These are phyloP conservation scores for Chlorodrepanis virens DNA, from an alignment of 2,113 vertebrate genomes.

Conservation along the genomic window DNA sequence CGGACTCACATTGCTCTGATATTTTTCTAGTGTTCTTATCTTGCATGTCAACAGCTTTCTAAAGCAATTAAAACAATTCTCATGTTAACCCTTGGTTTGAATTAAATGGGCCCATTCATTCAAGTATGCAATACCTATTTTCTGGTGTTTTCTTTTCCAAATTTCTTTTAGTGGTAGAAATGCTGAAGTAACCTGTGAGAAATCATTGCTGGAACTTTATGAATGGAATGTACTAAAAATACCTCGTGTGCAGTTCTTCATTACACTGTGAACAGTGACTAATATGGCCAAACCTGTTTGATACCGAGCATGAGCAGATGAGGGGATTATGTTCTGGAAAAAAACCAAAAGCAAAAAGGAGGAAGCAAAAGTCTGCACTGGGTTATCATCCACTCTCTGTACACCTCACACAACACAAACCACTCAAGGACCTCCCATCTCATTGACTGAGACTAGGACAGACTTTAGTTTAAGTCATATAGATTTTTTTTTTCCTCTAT, in stretches of 20 bases:
- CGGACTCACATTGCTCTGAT: background rate
- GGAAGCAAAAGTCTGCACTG: slow-evolving; percentile 64
- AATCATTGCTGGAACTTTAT: slow-evolving; percentile 38
- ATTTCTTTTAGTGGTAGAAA: slow-evolving; percentile 34
- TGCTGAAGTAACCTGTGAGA: slow-evolving; percentile 39
- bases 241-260: slow-evolving; percentile 12
- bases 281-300: slow-evolving; percentile 21
- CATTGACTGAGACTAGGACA: slow-evolving; percentile 48
- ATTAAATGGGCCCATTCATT: slow-evolving; percentile 20
- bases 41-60: background rate
- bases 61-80: slow-evolving; percentile 38
- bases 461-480: slow-evolving; percentile 67
- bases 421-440: slow-evolving; percentile 32
- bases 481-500: slow-evolving; percentile 68
- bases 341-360: slow-evolving; percentile 30
- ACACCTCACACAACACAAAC: slow-evolving; percentile 55
- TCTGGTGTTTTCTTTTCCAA: background rate
- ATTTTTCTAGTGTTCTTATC: slow-evolving; percentile 11
- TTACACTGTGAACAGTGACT: slow-evolving; percentile 35
- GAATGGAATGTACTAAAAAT: slow-evolving; percentile 85
- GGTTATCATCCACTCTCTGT: slow-evolving; percentile 70
- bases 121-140: slow-evolving; percentile 7
- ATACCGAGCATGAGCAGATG: slow-evolving; percentile 43
- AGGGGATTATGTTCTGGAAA: slow-evolving; percentile 36
- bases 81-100: background rate